Base-by-base conservation (phyloP, 2,113 vertebrate genomes). In the Mus spicilegus region DNA sequence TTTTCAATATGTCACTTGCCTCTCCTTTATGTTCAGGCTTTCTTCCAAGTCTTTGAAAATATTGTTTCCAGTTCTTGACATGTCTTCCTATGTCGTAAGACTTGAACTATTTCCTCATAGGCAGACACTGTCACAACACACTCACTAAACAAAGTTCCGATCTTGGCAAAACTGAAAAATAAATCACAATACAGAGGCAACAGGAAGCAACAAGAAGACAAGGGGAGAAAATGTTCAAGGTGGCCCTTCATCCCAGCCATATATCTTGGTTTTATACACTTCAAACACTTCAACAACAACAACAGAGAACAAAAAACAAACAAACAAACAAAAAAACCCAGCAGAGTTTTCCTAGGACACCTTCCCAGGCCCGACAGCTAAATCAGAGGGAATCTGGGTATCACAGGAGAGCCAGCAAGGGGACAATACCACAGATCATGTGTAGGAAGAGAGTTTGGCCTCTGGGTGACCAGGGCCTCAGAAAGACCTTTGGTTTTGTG, bases 31-130 rank as follows among this genome's bases (percentile, higher is more conserved):
- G 42, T 46, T 58, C 3, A 49, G 46, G 42, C 93, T 72, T 42
- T 77, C 80, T 82, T 81, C 67, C 78, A 87, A 90, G 69, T 73
- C 84, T 93, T 91, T 78, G 17, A 89, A 90, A 86, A 42, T 49
- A 46, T 28, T 42, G 78, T 77, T 73, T 26, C 70, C 24, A 72
- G 61, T 24, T 73, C 51, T 54, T 12, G 13, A 86, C 84, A 42
- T 77, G 26, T 77, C 11, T 4, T 73, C 20, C 70, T 14, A n/a
- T 10, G 1, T 17, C n/a, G 58, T 82, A 63, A 93, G 36, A 16
- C 82, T 75, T 20, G 3, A 67, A 39, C 33, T 30, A 46, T 58
- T 76, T 80, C 72, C 42, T 49, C n/a, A 19, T 1, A 49, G 8
- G 49, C 65, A 93, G 56, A 87, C 30, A 56, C 67, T 42, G 33